Base-by-base conservation (phyloP, 2,888 invertebrate species). In the Drymonia ruficornis region DNA sequence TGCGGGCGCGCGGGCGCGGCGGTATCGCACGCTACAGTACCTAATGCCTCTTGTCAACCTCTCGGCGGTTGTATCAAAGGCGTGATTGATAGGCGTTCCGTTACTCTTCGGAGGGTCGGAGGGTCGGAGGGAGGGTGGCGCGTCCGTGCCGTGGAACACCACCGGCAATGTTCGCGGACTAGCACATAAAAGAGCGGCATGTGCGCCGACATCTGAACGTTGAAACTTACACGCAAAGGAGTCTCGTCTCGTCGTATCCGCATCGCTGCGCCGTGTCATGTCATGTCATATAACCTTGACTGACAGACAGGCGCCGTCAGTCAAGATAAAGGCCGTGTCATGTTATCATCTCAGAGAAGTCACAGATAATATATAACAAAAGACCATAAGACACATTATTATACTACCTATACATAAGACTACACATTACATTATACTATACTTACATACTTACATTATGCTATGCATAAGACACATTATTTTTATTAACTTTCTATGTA, bases 61-160 rank as follows among this genome's bases (percentile, higher is more conserved):
- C 40, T 40, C 16, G 40, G 40, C 40, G 40, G 40, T 40, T 16
- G 40, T 40, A 40, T 40, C 40, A 16, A 40, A 40, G 40, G 36
- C 36, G 36, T 36, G 36, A 36, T 36, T 36, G 36, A 36, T 36
- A n/a, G 36, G n/a, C 36, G 36, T 36, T 4, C 13, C 8, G 40
- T 16, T 16, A 15, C 11, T 40, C 40, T 16, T 6, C 40, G 15
- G 16, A 6, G n/a, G 16, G 4, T 6, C 40, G 40, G 16, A 40
- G 40, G 16, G 16, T n/a, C n/a, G n/a, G n/a, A n/a, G n/a, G n/a
- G n/a, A n/a, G 1, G 11, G 40, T 8, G 16, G 16, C 16, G 16
- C 15, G 40, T 6, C 4, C 40, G 15, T n/a, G 15, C 3, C 15
- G 15, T 16, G 15, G 40, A 5, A 36, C 4, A n/a, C n/a, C 36